Conservation (phyloP, 2,888 invertebrate species). For the Brachynemurus nebulosus region DNA sequence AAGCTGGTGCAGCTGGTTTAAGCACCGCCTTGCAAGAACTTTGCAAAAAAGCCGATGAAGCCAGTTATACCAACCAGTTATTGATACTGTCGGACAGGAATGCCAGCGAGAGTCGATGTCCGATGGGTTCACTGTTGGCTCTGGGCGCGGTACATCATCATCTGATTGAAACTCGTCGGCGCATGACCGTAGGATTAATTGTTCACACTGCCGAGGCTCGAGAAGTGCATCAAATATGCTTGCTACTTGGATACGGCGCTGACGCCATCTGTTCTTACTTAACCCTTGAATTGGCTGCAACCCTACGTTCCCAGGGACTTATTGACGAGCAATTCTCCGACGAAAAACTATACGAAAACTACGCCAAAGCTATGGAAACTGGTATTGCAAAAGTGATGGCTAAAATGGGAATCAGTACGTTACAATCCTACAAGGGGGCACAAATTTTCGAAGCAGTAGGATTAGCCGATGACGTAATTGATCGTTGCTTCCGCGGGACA, state of each 20-base stretch:
- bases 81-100: slow-evolving; percentile 68
- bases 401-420: slow-evolving; percentile 98
- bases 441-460: slow-evolving; percentile 99
- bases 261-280: slow-evolving; percentile 97
- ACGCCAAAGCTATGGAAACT: slow-evolving; percentile 68
- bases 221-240: slow-evolving; percentile 89
- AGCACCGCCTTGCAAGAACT: slow-evolving; percentile 65
- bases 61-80: slow-evolving; percentile 54
- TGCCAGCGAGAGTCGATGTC: slow-evolving; percentile 48
- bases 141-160: slow-evolving; percentile 92
- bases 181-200: slow-evolving; percentile 92
- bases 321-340: slow-evolving; percentile 57
- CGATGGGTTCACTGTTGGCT: slow-evolving; percentile 70
- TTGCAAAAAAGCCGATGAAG: slow-evolving; percentile 65
- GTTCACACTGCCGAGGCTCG: slow-evolving; percentile 94
- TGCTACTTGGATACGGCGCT: slow-evolving; percentile 88
- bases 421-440: slow-evolving; percentile 97
- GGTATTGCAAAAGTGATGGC: slow-evolving; percentile 92
- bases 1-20: slow-evolving; percentile 62
- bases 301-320: slow-evolving; percentile 74
- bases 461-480: slow-evolving; percentile 78
- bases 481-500: slow-evolving; percentile 79
- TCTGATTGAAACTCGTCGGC: slow-evolving; percentile 82
- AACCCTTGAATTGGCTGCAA: slow-evolving; percentile 83
- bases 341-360: slow-evolving; percentile 69